These are phyloP conservation scores for Dallia pectoralis DNA, from an alignment of 2,797 vertebrate genomes.

Conservation along the genomic window DNA sequence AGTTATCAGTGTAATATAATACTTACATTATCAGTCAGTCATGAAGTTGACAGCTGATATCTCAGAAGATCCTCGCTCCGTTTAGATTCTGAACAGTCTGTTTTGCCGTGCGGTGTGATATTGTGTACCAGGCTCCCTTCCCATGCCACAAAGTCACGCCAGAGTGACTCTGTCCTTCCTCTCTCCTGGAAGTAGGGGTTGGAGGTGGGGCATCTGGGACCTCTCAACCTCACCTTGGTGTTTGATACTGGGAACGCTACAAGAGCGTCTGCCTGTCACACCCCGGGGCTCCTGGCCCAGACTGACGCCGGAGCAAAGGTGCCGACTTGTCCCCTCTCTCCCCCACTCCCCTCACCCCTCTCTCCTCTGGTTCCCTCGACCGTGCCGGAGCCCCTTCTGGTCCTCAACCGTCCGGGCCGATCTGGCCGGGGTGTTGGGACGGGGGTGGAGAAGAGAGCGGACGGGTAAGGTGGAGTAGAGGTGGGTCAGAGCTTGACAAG, in stretches of 20 bases:
- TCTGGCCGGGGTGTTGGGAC: slow-evolving; percentile 46
- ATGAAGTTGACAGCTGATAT: background rate
- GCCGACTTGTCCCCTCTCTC: slow-evolving; percentile 52
- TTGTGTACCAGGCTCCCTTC: slow-evolving; percentile 12
- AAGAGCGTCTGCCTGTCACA: slow-evolving; percentile 64
- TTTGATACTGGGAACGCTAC: slow-evolving; percentile 53
- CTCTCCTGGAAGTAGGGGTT: slow-evolving; percentile 14
- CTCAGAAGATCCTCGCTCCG: background rate
- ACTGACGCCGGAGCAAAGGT: slow-evolving; percentile 73
- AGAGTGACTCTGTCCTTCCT: slow-evolving; percentile 26
- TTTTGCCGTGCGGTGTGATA: background rate
- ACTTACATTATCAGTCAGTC: background rate
- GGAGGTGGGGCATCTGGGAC: slow-evolving; percentile 54
- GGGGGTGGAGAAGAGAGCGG: background rate
- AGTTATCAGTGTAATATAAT: background rate
- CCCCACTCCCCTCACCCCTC: slow-evolving; percentile 37
- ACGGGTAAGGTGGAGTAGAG: slow-evolving; percentile 24
- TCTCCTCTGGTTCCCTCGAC: slow-evolving; percentile 42
- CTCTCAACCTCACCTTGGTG: slow-evolving; percentile 51
- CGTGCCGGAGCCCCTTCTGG: slow-evolving; percentile 44
- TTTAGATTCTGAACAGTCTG: background rate
- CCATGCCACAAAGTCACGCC: slow-evolving; percentile 39
- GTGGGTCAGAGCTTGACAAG: slow-evolving; percentile 76
- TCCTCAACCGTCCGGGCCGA: slow-evolving; percentile 46
- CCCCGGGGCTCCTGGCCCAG: slow-evolving; percentile 56